Evolutionary conservation across 1,140 invertebrate genomes (phyloP), one percentile per base, ranked within the genome.

Genomic region (Eriocheir sinensis): DNA sequence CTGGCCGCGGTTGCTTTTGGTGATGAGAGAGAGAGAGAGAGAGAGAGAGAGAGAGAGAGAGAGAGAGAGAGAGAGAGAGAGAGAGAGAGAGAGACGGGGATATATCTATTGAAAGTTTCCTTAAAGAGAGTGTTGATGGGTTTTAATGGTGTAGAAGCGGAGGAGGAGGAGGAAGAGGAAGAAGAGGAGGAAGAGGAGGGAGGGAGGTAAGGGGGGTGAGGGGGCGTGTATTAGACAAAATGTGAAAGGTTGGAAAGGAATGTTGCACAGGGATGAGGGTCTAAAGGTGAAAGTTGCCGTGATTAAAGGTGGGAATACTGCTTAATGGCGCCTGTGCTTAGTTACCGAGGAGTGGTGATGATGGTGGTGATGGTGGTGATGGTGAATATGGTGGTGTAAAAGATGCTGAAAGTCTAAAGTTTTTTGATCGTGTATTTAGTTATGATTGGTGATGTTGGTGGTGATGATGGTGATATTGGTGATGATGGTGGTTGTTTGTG

Each of bases 361-460:
- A 27, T 86, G 12, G 83, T 86, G 15, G 83, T 86, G 83, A 27
- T 86, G 40, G 83, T 86, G 34, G 30, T 86, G 34, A 9, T 86
- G 40, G 83, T 86, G 36, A 86, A 41, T 15, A n/a, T 86, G 83
- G 83, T 86, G 34, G 83, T 86, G 40, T 15, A 72, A n/a, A n/a
- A n/a, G n/a, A n/a, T n/a, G n/a, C n/a, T n/a, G n/a, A n/a, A n/a
- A n/a, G n/a, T n/a, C n/a, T n/a, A n/a, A n/a, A n/a, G 60, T 12
- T 72, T n/a, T 21, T 72, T 72, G 60, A 48, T 72, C 4, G 60
- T 36, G 83, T n/a, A 30, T 81, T 6, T 81, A 30, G 80, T 86
- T 30, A 34, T 86, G 83, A 86, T 86, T 72, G 83, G 83, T 15
- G 8, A 41, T 72, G 12, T 72, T 86, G 3, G 36, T 38, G 12